These are phyloP conservation scores for Oreortyx pictus DNA, from an alignment of 2,797 vertebrate genomes.

Conservation along the genomic window DNA sequence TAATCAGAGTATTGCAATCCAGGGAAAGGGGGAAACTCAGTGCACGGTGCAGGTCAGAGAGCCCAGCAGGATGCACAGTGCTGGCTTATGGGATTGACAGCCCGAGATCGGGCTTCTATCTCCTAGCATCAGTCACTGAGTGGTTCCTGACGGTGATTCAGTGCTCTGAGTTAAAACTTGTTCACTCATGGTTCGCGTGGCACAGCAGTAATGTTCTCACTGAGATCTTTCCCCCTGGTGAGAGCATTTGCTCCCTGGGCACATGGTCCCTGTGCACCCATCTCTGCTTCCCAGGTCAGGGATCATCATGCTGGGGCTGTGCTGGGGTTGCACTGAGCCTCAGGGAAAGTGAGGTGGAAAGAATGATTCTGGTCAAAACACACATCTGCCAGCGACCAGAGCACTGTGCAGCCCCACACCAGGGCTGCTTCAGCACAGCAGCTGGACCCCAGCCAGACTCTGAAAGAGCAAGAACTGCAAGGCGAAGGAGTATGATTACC, in stretches of 20 bases:
- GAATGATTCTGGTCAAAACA: background rate
- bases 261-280: fast-evolving
- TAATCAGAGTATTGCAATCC: constrained; percentile 10
- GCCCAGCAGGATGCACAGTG: constrained; percentile 1
- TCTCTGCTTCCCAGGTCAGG: background rate
- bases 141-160: background rate
- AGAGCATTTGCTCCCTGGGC: background rate
- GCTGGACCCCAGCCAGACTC: background rate
- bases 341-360: background rate
- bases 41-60: background rate
- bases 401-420: background rate
- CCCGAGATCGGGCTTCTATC: background rate
- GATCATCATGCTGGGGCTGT: background rate
- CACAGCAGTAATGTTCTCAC: background rate
- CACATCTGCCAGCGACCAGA: fast-evolving
- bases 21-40: background rate
- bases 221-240: fast-evolving
- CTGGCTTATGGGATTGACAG: background rate
- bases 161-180: background rate
- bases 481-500: background rate
- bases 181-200: background rate
- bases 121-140: background rate
- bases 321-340: background rate
- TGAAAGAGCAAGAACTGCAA: background rate
- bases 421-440: fast-evolving